Evolutionary conservation across 2,113 vertebrate genomes (phyloP).

Genomic region (Octodon degus): DNA sequence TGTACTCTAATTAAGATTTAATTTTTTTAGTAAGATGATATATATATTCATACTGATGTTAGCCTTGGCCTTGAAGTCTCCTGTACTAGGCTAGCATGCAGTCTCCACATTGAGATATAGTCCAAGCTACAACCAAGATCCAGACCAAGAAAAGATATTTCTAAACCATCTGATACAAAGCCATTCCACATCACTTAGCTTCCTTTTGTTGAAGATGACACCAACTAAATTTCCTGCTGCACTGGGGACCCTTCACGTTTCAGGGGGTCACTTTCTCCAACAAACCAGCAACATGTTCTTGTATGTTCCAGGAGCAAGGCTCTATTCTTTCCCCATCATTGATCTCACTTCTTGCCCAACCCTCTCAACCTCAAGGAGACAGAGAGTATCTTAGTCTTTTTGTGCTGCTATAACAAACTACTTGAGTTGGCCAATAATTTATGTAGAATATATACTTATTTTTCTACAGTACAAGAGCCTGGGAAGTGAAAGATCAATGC

Average conservation of each 20-base stretch:
- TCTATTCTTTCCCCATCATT: background rate
- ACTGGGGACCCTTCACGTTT: background rate
- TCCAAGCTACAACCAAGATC: background rate
- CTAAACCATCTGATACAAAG: background rate
- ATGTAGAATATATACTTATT: background rate
- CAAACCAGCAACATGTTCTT: background rate
- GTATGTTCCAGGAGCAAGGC: background rate
- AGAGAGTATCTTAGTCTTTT: background rate
- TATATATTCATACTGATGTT: background rate
- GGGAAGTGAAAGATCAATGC: background rate
- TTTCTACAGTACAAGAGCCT: background rate
- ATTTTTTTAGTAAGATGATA: background rate
- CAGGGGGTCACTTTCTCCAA: background rate
- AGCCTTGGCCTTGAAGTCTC: background rate
- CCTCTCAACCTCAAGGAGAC: background rate
- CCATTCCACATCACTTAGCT: background rate
- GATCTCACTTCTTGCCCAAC: background rate
- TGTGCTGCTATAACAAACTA: background rate
- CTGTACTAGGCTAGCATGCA: background rate
- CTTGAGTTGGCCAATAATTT: background rate
- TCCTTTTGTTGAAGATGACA: background rate
- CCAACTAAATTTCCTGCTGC: constrained; percentile 8
- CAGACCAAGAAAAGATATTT: background rate
- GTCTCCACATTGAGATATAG: background rate
- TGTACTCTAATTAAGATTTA: background rate